Evolutionary conservation across 2,797 vertebrate species (phyloP).

Genomic region (Hippopotamyrus pictus): DNA sequence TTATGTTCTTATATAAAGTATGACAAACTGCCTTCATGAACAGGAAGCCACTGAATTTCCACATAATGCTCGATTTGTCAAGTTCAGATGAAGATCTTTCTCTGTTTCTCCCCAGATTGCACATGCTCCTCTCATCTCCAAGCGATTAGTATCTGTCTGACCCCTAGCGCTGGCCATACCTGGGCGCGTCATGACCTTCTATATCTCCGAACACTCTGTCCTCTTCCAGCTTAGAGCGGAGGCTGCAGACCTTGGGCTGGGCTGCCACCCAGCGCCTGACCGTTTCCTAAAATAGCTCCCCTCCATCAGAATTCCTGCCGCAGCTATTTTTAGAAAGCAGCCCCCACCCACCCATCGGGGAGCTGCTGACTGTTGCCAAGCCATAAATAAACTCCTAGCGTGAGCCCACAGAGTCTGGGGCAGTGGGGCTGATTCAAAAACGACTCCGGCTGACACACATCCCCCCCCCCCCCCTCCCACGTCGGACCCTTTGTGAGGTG

Average conservation of each 20-base stretch:
- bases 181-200: conserved; percentile 11
- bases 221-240: conserved; percentile 37
- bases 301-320: conserved; percentile 39
- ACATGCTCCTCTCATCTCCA: conserved; percentile 12
- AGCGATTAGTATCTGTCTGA: conserved; percentile 25
- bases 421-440: conserved; percentile 28
- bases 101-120: conserved; percentile 1
- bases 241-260: conserved; percentile 23
- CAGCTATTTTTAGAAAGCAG: conserved; percentile 47
- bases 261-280: conserved; percentile 30
- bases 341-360: conserved; percentile 30
- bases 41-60: background rate
- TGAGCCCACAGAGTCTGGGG: conserved; percentile 35
- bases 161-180: background rate
- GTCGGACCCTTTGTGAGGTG: background rate
- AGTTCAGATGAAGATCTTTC: conserved; percentile 23
- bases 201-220: background rate
- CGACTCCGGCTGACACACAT: background rate
- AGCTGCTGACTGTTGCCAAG: conserved; percentile 23
- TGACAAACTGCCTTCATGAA: background rate
- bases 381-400: conserved; percentile 30
- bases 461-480: background rate
- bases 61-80: conserved; percentile 6
- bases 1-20: too few species aligned
- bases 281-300: conserved; percentile 39